Conservation (phyloP, 2,888 invertebrate genomes). For the Itoplectis maculator region DNA sequence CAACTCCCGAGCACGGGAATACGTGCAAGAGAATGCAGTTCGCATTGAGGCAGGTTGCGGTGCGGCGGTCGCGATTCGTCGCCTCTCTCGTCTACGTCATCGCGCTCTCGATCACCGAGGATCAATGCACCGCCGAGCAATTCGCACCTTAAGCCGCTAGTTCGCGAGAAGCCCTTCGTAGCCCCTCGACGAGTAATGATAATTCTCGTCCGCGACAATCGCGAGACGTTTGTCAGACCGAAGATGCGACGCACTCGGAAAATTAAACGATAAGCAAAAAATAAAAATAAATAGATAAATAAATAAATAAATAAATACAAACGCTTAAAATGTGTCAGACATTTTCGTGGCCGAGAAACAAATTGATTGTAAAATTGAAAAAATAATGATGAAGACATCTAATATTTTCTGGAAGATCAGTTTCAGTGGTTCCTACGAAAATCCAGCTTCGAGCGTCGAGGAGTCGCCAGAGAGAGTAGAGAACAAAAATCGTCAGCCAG, state of each 20-base stretch:
- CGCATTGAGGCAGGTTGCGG: constrained; percentile 81
- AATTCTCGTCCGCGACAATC: background rate
- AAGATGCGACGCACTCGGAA: background rate
- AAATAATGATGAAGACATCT: no score
- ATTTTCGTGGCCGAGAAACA: background rate
- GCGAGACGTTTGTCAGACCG: background rate
- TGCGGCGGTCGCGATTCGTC: constrained; percentile 70
- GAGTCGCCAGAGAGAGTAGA: background rate
- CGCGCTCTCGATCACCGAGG: constrained; percentile 45
- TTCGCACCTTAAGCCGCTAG: background rate
- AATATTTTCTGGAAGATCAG: background rate
- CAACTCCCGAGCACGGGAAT: constrained; percentile 33
- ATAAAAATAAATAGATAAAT: background rate
- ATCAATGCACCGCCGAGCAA: constrained; percentile 59
- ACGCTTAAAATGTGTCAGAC: background rate
- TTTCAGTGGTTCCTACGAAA: background rate
- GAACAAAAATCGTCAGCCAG: background rate
- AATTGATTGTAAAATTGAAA: background rate
- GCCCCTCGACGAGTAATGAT: background rate
- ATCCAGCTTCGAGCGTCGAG: background rate
- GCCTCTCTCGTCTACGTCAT: constrained; percentile 50
- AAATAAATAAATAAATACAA: background rate
- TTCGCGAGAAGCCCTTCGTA: background rate
- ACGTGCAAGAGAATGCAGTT: constrained; percentile 75
- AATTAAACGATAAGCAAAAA: background rate